Evolutionary conservation across 2,888 invertebrate species (phyloP).

Genomic region (Pristionchus japonicus): DNA sequence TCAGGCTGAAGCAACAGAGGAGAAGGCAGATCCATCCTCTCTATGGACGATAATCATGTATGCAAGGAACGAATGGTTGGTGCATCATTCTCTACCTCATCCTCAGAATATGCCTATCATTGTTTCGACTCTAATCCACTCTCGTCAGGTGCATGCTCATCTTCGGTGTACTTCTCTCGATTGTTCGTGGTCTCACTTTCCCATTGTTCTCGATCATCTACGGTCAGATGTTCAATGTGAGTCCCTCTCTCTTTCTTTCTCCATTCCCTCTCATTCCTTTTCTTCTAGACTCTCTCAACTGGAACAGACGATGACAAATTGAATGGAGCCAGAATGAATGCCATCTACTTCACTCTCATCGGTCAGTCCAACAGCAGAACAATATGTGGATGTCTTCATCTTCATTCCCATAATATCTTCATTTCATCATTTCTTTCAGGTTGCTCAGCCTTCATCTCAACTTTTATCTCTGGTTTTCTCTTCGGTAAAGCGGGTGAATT

Average conservation of each 20-base stretch:
- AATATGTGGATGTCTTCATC: too few species aligned
- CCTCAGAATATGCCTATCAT: neutral
- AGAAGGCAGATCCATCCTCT: constrained; percentile 51
- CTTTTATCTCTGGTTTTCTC: constrained; percentile 55
- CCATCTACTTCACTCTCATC: constrained; percentile 50
- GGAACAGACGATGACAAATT: constrained; percentile 48
- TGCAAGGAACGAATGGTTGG: constrained; percentile 50
- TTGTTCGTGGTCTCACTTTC: constrained; percentile 68
- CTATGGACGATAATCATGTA: constrained; percentile 59
- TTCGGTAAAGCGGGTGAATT: constrained; percentile 64
- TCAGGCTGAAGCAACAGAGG: constrained; percentile 54
- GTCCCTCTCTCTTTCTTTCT: neutral
- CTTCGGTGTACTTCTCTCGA: constrained; percentile 59
- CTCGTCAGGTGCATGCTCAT: constrained; percentile 50
- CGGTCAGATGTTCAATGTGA: constrained; percentile 66
- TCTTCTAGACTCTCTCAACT: constrained; percentile 46
- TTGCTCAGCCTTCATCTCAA: constrained; percentile 23
- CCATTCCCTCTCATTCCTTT: too few species aligned
- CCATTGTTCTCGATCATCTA: constrained; percentile 71
- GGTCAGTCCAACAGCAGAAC: too few species aligned
- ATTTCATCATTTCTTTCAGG: constrained; percentile 5
- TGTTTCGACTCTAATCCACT: neutral
- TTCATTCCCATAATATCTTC: neutral
- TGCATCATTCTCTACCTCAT: neutral
- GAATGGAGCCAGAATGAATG: constrained; percentile 46